These are phyloP conservation scores for Dynastes maya DNA, from an alignment of 2,888 invertebrate genomes.

Conservation along the genomic window DNA sequence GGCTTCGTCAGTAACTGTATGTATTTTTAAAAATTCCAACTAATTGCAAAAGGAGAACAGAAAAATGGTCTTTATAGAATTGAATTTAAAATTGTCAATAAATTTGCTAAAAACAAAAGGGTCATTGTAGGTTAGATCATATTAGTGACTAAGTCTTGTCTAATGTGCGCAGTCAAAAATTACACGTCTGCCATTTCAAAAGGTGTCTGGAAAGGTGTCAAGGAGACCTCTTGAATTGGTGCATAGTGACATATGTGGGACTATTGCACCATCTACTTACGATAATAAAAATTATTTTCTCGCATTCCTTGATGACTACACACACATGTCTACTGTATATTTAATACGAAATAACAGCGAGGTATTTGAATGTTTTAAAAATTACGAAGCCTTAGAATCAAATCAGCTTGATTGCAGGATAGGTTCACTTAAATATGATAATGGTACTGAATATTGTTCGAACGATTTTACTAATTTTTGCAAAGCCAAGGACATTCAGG, in stretches of 20 bases:
- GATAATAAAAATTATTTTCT: too few relatives aligned
- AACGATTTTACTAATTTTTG: slow-evolving; percentile 3
- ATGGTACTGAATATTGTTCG: slow-evolving; percentile 6
- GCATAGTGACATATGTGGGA: not conserved
- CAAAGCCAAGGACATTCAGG: slow-evolving; percentile 11
- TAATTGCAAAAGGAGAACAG: not conserved
- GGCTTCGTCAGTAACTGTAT: too few relatives aligned
- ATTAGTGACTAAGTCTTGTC: not conserved
- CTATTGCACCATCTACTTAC: not conserved
- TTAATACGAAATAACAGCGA: not conserved
- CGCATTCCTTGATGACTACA: too few relatives aligned
- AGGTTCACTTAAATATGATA: slow-evolving; percentile 2
- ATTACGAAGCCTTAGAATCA: not conserved
- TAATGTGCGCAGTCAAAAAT: not conserved
- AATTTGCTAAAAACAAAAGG: not conserved
- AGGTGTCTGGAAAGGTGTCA: not conserved
- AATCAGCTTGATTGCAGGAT: not conserved
- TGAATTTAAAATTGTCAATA: slow-evolving; percentile 19
- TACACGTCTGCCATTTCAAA: slow-evolving; percentile 2
- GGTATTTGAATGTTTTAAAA: slow-evolving; percentile 19
- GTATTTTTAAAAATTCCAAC: slow-evolving; percentile 13
- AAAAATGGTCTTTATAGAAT: slow-evolving; percentile 36
- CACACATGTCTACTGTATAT: not conserved
- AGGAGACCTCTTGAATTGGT: slow-evolving; percentile 12
- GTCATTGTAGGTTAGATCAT: slow-evolving; percentile 10